Conservation (phyloP, 64 coral and sea anemone genomes). For the Dendrophyllia cribrosa region DNA sequence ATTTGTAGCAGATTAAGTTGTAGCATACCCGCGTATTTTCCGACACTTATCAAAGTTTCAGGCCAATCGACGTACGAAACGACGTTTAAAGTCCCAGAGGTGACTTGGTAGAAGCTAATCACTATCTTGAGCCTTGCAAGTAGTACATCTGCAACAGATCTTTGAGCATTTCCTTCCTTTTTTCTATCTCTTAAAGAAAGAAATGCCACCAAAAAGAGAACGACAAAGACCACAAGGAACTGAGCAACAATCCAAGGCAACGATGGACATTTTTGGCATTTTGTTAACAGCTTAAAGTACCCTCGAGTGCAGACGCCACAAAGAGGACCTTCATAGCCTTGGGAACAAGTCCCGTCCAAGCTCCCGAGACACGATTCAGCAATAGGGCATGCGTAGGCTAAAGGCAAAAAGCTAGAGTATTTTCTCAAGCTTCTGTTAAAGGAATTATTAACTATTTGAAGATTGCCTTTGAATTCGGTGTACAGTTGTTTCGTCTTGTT, state of each 20-base stretch:
- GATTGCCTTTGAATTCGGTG: conserved; percentile 28
- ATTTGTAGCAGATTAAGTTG: conserved; percentile 30
- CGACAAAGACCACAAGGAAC: not conserved
- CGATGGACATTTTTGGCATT: conserved; percentile 49
- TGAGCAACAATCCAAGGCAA: conserved; percentile 42
- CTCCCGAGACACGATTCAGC: conserved; percentile 37
- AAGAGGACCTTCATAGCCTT: conserved; percentile 45
- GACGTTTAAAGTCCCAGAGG: conserved; percentile 30
- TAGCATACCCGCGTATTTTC: conserved; percentile 21
- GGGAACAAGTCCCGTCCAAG: conserved; percentile 23
- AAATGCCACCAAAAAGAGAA: conserved; percentile 10
- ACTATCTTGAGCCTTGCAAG: conserved; percentile 41
- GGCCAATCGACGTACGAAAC: conserved; percentile 38
- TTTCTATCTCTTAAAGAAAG: conserved; percentile 11
- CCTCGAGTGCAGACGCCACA: conserved; percentile 45
- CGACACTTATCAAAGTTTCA: not conserved
- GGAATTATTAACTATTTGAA: conserved; percentile 2
- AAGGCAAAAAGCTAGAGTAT: conserved; percentile 25
- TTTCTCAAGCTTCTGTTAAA: not conserved
- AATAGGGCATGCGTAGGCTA: conserved; percentile 44
- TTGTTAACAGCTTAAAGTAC: conserved; percentile 61
- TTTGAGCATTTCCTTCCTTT: not conserved
- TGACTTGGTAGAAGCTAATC: conserved; percentile 33
- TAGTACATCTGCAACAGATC: not conserved
- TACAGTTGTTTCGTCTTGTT: conserved; percentile 15